phyloP scores from a whole-genome alignment of 2,888 invertebrate species.

The Athripsodes cinereus region DNA sequence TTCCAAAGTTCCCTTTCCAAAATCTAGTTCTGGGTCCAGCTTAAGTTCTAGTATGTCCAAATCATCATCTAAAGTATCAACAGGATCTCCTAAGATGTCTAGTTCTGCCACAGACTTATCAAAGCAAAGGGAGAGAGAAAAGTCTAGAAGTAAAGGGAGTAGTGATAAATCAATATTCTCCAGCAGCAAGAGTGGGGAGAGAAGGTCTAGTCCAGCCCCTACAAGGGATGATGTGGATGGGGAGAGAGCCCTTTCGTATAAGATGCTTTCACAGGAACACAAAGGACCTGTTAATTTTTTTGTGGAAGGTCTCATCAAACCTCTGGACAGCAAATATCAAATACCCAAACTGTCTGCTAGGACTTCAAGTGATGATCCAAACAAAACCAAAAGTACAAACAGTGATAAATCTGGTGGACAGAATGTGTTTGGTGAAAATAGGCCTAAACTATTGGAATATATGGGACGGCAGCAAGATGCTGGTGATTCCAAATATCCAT shows the following conservation, averaged over 20 bases:
- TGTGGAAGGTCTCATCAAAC: constrained; percentile 72
- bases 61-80: constrained; percentile 43
- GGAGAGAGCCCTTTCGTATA: constrained; percentile 55
- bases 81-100: constrained; percentile 55
- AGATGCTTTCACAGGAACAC: constrained; percentile 50
- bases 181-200: constrained; percentile 50
- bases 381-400: constrained; percentile 41
- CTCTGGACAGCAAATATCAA: constrained; percentile 77
- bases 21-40: constrained; percentile 35
- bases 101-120: constrained; percentile 50
- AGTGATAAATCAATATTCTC: constrained; percentile 60
- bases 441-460: constrained; percentile 41
- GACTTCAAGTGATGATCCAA: constrained; percentile 32
- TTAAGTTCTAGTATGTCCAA: constrained; percentile 29
- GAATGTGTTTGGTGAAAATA: constrained; percentile 26
- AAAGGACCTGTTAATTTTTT: constrained; percentile 55
- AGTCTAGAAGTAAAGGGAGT: constrained; percentile 54
- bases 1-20: constrained; percentile 47
- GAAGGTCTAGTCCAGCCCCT: constrained; percentile 62
- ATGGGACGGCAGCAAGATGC: constrained; percentile 40
- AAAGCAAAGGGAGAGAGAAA: constrained; percentile 54
- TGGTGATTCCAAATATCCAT: constrained; percentile 39
- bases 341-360: constrained; percentile 74
- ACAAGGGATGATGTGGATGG: constrained; percentile 59
- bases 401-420: constrained; percentile 43